Evolutionary conservation across 2,113 vertebrate species (phyloP).

Genomic region (Anthoscopus minutus): DNA sequence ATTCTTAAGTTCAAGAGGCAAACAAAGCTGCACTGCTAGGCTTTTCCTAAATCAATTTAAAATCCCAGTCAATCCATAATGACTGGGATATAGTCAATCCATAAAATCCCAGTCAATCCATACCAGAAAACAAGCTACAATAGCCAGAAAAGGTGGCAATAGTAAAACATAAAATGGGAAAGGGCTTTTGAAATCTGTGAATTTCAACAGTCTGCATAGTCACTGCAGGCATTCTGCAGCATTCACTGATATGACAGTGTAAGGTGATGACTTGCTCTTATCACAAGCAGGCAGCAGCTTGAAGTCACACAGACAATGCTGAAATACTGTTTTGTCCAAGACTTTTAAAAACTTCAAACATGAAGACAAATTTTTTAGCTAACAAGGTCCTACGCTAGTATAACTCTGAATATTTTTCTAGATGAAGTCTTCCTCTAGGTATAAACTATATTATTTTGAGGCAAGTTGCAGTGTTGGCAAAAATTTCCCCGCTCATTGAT

Average conservation of each 20-base stretch:
- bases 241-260: neutral
- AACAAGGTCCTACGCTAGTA: neutral
- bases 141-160: neutral
- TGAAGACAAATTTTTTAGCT: neutral
- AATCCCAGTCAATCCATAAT: neutral
- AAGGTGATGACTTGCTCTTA: conserved; percentile 26
- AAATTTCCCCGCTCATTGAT: conserved; percentile 32
- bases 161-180: neutral
- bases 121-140: neutral
- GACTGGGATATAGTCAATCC: too few relatives aligned
- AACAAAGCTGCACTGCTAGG: neutral
- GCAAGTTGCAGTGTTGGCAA: conserved; percentile 4
- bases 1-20: neutral
- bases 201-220: neutral
- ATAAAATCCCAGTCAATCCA: neutral
- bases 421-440: neutral
- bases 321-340: neutral
- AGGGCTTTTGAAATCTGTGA: neutral
- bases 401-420: neutral
- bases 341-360: neutral
- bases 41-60: neutral
- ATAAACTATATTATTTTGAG: neutral
- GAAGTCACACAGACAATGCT: neutral
- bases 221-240: neutral
- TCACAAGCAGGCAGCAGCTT: neutral